A percentile compares a stretch with the other conserved stretches of the same genome.
Conservation (phyloP, 2,888 invertebrate genomes). For the Scrobipalpa atriplicella region DNA sequence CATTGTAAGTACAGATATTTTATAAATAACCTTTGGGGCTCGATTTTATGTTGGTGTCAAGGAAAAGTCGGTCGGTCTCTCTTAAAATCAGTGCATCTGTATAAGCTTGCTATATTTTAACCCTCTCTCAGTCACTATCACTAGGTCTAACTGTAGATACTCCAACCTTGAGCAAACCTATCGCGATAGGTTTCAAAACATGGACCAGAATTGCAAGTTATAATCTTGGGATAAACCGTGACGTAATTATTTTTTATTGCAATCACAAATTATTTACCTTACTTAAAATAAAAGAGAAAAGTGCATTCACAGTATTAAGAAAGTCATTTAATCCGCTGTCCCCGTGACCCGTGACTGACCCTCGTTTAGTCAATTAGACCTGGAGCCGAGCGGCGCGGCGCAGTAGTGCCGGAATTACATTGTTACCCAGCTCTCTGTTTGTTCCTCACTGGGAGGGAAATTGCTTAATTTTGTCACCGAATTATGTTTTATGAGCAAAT, state of each 20-base stretch:
- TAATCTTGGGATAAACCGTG: no score
- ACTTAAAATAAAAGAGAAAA: background rate
- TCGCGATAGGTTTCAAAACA: no score
- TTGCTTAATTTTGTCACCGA: conserved; percentile 14
- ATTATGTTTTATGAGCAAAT: conserved; percentile 20
- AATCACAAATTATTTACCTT: background rate
- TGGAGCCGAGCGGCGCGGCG: background rate
- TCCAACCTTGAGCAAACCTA: no score
- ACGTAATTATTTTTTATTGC: no score
- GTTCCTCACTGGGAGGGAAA: background rate
- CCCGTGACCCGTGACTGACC: conserved; percentile 2
- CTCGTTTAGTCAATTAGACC: background rate
- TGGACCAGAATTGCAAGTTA: no score
- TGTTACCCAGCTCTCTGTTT: conserved; percentile 2
- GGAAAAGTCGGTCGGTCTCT: background rate
- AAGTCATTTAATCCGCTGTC: background rate
- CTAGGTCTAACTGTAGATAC: no score
- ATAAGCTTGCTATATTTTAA: background rate
- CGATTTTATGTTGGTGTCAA: no score
- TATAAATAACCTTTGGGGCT: no score
- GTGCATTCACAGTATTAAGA: background rate
- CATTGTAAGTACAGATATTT: no score
- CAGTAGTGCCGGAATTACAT: background rate
- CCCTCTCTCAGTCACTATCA: no score
- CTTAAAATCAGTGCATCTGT: background rate